phyloP scores from a whole-genome alignment of 1,140 invertebrate species.

The Scaptomyza pallida region DNA sequence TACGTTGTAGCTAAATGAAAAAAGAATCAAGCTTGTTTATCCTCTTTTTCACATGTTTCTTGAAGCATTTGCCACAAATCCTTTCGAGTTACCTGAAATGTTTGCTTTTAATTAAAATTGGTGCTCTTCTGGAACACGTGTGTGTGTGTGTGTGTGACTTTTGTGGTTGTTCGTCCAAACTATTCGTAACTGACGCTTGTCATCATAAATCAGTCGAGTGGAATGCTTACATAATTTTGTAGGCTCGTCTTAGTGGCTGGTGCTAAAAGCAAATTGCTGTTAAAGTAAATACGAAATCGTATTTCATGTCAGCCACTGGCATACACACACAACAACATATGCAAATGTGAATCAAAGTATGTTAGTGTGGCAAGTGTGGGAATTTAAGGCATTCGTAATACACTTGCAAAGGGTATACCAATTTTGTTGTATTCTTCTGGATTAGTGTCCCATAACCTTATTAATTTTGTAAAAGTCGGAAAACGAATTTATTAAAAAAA shows the following conservation, averaged over 20 bases:
- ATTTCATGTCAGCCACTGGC: slow-evolving; percentile 60
- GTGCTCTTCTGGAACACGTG: slow-evolving; percentile 4
- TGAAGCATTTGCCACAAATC: slow-evolving; percentile 16
- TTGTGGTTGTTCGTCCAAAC: slow-evolving; percentile 18
- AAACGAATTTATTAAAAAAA: too few species aligned
- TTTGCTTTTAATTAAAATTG: slow-evolving; percentile 66
- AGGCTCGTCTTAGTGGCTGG: slow-evolving; percentile 46
- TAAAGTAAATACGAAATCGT: slow-evolving; percentile 70
- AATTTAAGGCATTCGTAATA: neutral
- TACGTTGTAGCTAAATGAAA: too few species aligned
- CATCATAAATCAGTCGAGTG: slow-evolving; percentile 61
- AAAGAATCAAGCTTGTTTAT: too few species aligned
- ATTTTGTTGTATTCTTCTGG: neutral
- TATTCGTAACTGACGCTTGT: slow-evolving; percentile 35
- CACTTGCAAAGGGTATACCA: neutral
- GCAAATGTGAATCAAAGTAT: slow-evolving; percentile 22
- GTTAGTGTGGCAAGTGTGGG: neutral
- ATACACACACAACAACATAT: slow-evolving; percentile 18
- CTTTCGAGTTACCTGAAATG: slow-evolving; percentile 33
- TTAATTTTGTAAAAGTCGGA: too few species aligned
- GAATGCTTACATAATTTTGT: slow-evolving; percentile 65
- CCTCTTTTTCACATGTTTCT: slow-evolving; percentile 27
- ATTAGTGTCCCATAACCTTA: too few species aligned
- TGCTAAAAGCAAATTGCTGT: slow-evolving; percentile 71
- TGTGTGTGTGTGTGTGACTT: slow-evolving; percentile 7